Percentiles rank a stretch among this genome's conserved stretches.
phyloP scores from a whole-genome alignment of 2,888 invertebrate genomes.

The Polyploca ridens region DNA sequence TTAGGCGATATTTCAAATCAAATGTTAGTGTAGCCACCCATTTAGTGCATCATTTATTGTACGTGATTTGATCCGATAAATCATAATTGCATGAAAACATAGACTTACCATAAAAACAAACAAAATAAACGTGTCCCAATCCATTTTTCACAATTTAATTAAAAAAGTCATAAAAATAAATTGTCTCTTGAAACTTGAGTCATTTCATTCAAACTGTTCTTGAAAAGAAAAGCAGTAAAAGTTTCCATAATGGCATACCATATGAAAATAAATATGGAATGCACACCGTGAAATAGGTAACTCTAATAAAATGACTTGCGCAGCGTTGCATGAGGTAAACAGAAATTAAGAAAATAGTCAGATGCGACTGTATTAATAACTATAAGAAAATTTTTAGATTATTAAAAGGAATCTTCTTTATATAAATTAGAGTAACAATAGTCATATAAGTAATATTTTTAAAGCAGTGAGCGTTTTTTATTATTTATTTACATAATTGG shows the following conservation, averaged over 20 bases:
- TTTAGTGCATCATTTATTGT: too few relatives aligned
- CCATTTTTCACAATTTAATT: neutral
- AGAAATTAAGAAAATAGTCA: neutral
- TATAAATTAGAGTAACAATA: too few relatives aligned
- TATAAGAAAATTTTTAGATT: too few relatives aligned
- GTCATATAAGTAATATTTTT: too few relatives aligned
- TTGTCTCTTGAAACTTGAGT: neutral
- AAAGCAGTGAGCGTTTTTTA: too few relatives aligned
- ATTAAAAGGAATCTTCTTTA: too few relatives aligned
- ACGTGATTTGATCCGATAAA: too few relatives aligned
- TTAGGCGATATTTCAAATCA: too few relatives aligned
- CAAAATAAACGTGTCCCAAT: slow-evolving; percentile 15
- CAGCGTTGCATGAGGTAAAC: neutral
- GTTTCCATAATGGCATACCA: neutral
- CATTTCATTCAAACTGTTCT: neutral
- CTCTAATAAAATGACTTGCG: slow-evolving; percentile 2
- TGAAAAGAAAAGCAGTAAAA: slow-evolving; percentile 1
- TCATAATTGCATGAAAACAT: neutral
- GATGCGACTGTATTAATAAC: neutral
- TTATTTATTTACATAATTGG: too few relatives aligned
- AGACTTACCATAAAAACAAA: slow-evolving; percentile 22
- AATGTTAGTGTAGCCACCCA: too few relatives aligned
- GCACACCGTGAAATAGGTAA: slow-evolving; percentile 53
- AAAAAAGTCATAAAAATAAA: neutral
- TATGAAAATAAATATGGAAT: slow-evolving; percentile 23